Base-by-base conservation (phyloP, 2,797 vertebrate species). In the Enteromius radiatus region DNA sequence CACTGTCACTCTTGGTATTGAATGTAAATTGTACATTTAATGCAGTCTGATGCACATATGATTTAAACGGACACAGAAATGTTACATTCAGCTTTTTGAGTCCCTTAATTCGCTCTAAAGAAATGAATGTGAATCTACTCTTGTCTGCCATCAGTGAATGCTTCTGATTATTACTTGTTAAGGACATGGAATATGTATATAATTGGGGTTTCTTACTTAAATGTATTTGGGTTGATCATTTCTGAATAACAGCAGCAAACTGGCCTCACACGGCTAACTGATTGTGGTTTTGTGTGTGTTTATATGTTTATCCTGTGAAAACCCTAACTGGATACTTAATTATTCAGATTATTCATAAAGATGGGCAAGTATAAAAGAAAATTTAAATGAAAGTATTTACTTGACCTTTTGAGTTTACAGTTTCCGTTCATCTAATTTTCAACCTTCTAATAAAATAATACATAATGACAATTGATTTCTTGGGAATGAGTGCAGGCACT, bases 401-500 rank as follows among this genome's bases (percentile, higher is more conserved):
- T 79, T 71, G 54, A 52, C 21, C 23, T 45, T 10, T 68, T 68
- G 19, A 21, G 36, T 68, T 74, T 49, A 26, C 49, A 33, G 12
- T 31, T 38, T 45, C 11, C 54, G 43, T 69, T 79, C 74, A 76
- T 65, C 78, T 70, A 84, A 83, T 54, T 85, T 85, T 85, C 69
- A 77, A 19, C 80, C 84, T 83, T 86, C 89, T 90, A 68, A 89
- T 85, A 69, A 2, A 73, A 10, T 76, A 67, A 85, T 83, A 15
- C 81, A 81, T 31, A 31, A 28, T 49, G 75, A 73, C n/a, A 17
- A 38, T 41, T 19, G 43, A 68, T 56, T 26, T 81, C 45, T 64
- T 68, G 70, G 47, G 49, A 82, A 80, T 82, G 87, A 84, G 84
- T 85, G 81, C 85, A 76, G 84, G 84, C 87, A 36, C 87, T 85